phyloP scores from a whole-genome alignment of 2,888 invertebrate species.

The Gisinianus flammeolus region DNA sequence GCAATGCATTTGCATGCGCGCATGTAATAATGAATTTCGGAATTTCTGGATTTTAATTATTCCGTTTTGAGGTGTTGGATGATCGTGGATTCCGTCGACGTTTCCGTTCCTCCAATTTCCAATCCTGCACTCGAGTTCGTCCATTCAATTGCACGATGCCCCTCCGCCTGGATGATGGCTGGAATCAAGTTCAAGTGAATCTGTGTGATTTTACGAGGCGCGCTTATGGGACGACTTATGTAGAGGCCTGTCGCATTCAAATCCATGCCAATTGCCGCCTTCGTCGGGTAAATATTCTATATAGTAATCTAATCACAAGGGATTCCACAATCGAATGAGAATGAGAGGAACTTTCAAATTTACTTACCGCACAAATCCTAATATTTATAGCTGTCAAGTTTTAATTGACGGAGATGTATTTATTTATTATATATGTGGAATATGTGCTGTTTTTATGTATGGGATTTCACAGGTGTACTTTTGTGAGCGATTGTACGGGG shows the following conservation, averaged over 20 bases:
- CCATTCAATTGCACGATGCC: slow-evolving; percentile 73
- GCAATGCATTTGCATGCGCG: too few relatives aligned
- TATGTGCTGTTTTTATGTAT: neutral
- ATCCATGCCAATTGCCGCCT: slow-evolving; percentile 71
- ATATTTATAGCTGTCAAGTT: too few relatives aligned
- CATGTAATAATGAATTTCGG: too few relatives aligned
- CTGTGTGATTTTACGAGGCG: slow-evolving; percentile 69
- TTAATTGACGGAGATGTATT: too few relatives aligned
- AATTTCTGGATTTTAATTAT: too few relatives aligned
- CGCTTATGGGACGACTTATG: slow-evolving; percentile 70
- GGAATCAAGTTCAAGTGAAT: slow-evolving; percentile 71
- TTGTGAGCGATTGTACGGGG: slow-evolving; percentile 69
- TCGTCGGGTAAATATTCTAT: slow-evolving; percentile 66
- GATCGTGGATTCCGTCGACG: slow-evolving; percentile 69
- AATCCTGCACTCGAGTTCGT: slow-evolving; percentile 69
- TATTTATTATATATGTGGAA: neutral
- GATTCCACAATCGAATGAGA: too few relatives aligned
- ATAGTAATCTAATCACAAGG: too few relatives aligned
- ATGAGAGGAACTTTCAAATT: slow-evolving; percentile 17
- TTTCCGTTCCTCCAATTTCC: slow-evolving; percentile 70
- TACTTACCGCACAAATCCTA: too few relatives aligned
- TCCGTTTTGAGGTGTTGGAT: slow-evolving; percentile 70
- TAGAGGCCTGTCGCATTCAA: slow-evolving; percentile 69
- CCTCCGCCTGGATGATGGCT: slow-evolving; percentile 69
- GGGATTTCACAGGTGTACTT: slow-evolving; percentile 62